Conservation (phyloP, 2,888 invertebrate species). For the Trissonchulus latispiculum region DNA sequence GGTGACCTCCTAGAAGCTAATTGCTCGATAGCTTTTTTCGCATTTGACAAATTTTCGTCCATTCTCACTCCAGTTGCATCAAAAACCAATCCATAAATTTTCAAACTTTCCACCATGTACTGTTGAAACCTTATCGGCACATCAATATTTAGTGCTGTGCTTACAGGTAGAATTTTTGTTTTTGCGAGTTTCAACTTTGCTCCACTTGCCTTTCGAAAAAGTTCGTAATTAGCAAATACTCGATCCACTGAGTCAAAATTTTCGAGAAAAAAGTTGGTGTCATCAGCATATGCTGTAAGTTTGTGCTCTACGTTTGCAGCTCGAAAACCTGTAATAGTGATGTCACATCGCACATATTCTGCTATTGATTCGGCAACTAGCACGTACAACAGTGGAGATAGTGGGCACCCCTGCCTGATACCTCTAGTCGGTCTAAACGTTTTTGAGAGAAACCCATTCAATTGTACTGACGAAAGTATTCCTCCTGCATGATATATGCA, state of each 20-base stretch:
- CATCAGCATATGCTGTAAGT: constrained; percentile 7
- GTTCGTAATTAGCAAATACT: background rate
- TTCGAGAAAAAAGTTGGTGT: constrained; percentile 10
- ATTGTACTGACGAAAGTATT: background rate
- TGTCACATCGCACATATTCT: background rate
- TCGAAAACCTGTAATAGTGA: background rate
- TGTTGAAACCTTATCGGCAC: background rate
- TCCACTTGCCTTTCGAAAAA: constrained; percentile 6
- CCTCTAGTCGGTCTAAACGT: background rate
- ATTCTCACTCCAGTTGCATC: background rate
- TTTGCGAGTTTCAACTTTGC: background rate
- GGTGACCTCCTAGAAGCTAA: background rate
- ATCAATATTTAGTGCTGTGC: background rate
- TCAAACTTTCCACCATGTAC: background rate
- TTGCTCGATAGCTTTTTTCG: background rate
- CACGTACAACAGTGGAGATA: constrained; percentile 13
- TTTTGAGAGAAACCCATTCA: background rate
- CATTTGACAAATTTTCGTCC: background rate
- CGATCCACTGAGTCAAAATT: constrained; percentile 1
- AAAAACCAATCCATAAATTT: constrained; percentile 1
- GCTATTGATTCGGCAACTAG: constrained; percentile 8
- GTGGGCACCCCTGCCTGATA: constrained; percentile 8
- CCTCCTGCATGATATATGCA: background rate
- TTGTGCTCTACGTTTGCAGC: background rate
- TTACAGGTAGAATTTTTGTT: constrained; percentile 1